Conservation (phyloP, 2,888 invertebrate species). For the Drosophila flavopinicola region DNA sequence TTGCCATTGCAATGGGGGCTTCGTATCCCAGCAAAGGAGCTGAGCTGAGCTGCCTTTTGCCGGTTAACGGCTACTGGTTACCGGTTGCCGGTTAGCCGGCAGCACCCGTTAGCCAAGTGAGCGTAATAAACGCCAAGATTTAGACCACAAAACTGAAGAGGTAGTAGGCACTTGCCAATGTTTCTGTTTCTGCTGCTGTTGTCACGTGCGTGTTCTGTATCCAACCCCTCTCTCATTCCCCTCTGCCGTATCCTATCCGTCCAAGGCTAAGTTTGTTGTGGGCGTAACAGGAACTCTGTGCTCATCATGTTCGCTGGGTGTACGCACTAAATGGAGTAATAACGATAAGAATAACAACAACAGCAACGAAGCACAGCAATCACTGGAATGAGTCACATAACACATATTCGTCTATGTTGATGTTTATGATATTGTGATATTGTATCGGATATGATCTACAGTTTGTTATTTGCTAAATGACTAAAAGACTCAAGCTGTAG, state of each 20-base stretch:
- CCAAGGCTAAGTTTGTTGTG: constrained; percentile 17
- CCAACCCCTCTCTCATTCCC: background rate
- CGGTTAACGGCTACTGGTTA: constrained; percentile 1
- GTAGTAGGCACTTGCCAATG: constrained; percentile 27
- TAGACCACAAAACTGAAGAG: constrained; percentile 42
- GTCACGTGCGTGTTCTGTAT: constrained; percentile 47
- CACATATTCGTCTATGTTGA: background rate
- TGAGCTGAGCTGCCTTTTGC: background rate
- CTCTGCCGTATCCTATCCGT: background rate
- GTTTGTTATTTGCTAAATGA: background rate
- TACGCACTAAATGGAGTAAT: constrained; percentile 7
- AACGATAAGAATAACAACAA: constrained; percentile 10
- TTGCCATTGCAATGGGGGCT: constrained; percentile 4
- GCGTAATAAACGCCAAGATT: constrained; percentile 74
- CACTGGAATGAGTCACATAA: background rate
- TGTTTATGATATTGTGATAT: background rate
- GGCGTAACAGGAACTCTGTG: constrained; percentile 30
- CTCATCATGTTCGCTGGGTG: background rate
- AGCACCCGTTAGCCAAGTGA: constrained; percentile 54
- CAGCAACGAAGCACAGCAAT: background rate
- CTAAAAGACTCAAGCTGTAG: background rate
- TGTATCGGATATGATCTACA: background rate
- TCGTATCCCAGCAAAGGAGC: background rate
- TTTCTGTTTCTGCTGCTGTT: constrained; percentile 18
- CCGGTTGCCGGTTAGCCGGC: constrained; percentile 15